phyloP scores from a whole-genome alignment of 2,888 invertebrate species.

The Chironomus riparius region DNA sequence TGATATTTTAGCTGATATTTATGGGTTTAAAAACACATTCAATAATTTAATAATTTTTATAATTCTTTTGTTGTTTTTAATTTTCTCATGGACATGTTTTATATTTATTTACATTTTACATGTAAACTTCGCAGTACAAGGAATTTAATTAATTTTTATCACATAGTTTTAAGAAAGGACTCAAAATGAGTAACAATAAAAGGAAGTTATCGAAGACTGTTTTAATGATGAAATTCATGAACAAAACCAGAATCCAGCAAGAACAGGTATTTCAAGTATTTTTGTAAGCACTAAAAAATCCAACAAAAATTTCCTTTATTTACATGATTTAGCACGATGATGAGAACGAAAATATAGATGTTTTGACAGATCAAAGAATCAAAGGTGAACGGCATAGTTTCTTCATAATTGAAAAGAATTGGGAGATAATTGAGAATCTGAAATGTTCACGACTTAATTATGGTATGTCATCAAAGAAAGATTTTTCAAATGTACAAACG shows the following conservation, averaged over 20 bases:
- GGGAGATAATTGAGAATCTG: conserved; percentile 14
- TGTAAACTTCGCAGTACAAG: too few relatives aligned
- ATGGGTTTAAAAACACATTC: too few relatives aligned
- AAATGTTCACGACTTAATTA: conserved; percentile 13
- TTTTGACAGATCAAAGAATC: conserved; percentile 17
- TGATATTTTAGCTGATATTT: too few relatives aligned
- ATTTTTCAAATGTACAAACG: neutral
- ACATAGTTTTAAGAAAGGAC: neutral
- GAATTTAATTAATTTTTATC: neutral
- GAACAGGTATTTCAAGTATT: neutral
- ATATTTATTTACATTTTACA: too few relatives aligned
- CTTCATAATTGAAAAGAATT: conserved; percentile 16
- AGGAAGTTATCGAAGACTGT: conserved; percentile 17
- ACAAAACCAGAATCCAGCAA: conserved; percentile 15
- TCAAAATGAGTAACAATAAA: conserved; percentile 19
- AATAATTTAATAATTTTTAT: too few relatives aligned
- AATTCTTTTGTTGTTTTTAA: too few relatives aligned
- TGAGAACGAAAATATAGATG: conserved; percentile 16
- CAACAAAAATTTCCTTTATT: neutral
- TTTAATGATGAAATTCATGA: conserved; percentile 26
- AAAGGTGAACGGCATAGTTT: neutral
- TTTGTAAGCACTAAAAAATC: too few relatives aligned
- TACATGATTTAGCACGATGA: neutral
- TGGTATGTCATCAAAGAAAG: conserved; percentile 13
- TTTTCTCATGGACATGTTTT: too few relatives aligned